Evolutionary conservation across 1,140 invertebrate species (phyloP).

Genomic region (Phenacoccus solenopsis): DNA sequence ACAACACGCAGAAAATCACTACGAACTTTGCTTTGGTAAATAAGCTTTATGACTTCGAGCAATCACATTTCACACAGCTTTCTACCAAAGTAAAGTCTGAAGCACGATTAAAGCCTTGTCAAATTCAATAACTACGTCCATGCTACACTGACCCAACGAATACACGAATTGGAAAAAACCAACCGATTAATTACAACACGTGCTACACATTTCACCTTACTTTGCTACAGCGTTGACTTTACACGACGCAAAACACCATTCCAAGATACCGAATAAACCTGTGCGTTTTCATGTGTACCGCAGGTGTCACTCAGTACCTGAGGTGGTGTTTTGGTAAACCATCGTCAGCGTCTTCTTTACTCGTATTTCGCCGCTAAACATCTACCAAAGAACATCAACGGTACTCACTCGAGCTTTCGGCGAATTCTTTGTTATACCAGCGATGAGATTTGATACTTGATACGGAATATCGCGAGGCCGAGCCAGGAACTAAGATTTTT

Average conservation of each 20-base stretch:
- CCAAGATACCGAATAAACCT: constrained; percentile 14
- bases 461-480: constrained; percentile 49
- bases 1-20: constrained; percentile 30
- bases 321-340: neutral
- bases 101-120: constrained; percentile 23
- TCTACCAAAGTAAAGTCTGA: constrained; percentile 73
- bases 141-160: neutral
- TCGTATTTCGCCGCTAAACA: too few species aligned
- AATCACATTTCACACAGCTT: constrained; percentile 70
- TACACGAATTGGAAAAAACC: neutral
- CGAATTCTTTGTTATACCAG: constrained; percentile 56
- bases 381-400: neutral
- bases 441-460: constrained; percentile 57
- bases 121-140: neutral
- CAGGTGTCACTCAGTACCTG: constrained; percentile 16
- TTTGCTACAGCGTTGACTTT: neutral
- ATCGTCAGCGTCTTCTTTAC: neutral
- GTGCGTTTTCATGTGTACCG: neutral
- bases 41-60: constrained; percentile 72
- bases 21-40: constrained; percentile 74
- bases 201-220: neutral
- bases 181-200: neutral
- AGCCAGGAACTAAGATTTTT: constrained; percentile 54
- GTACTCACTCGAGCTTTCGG: constrained; percentile 35
- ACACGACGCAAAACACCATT: neutral